Conservation (phyloP, 2,888 invertebrate genomes). For the Diadromus collaris region DNA sequence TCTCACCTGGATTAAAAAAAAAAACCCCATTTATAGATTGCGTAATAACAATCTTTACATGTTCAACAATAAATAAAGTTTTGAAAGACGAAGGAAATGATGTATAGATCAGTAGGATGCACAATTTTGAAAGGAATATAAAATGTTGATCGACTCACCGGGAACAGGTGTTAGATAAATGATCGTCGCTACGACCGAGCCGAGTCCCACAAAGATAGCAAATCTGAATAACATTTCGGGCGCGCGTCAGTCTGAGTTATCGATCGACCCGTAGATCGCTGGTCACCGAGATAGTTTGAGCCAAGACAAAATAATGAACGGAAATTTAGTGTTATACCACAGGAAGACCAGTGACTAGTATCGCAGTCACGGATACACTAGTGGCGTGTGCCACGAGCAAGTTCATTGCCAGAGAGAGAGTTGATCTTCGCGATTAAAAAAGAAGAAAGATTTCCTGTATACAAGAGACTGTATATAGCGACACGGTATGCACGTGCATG, state of each 20-base stretch:
- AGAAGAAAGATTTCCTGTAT: constrained; percentile 61
- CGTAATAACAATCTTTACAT: no score
- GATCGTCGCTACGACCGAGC: constrained; percentile 85
- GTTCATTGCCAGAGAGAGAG: constrained; percentile 79
- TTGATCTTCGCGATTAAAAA: constrained; percentile 70
- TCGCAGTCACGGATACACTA: constrained; percentile 76
- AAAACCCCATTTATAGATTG: no score
- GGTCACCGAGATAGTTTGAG: background rate
- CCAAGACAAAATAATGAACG: background rate
- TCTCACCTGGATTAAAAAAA: no score
- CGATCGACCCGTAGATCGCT: constrained; percentile 14
- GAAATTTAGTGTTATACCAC: constrained; percentile 9
- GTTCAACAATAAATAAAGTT: no score
- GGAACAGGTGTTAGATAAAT: constrained; percentile 88
- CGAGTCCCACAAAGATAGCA: constrained; percentile 85
- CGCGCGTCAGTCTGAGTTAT: constrained; percentile 52
- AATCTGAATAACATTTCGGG: constrained; percentile 82
- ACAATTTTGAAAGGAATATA: background rate
- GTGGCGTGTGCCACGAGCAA: constrained; percentile 68
- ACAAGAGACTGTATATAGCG: constrained; percentile 9
- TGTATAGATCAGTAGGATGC: background rate
- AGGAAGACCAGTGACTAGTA: constrained; percentile 68
- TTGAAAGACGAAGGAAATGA: no score
- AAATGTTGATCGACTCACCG: constrained; percentile 81
- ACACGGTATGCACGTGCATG: background rate